Percentiles rank a stretch among this genome's conserved stretches.
Evolutionary conservation across 2,797 vertebrate species (phyloP).

Genomic region (Notolepis coatsorum): DNA sequence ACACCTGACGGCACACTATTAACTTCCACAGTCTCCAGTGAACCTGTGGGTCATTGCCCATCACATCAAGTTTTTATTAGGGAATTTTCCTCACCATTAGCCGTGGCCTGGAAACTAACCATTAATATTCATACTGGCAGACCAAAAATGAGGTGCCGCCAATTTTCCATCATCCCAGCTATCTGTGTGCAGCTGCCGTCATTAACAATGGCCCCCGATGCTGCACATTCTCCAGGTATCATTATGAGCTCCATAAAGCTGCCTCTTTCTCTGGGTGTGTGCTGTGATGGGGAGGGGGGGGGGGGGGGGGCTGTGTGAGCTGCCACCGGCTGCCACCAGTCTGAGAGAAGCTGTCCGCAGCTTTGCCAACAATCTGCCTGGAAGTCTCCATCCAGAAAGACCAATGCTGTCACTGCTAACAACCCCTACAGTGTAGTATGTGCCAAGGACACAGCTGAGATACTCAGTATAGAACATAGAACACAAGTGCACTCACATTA

Average conservation of each 20-base stretch:
- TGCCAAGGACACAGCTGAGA: slow-evolving; percentile 73
- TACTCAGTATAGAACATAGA: slow-evolving; percentile 20
- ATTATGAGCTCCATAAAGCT: slow-evolving; percentile 73
- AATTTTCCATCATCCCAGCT: slow-evolving; percentile 81
- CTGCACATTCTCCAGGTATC: slow-evolving; percentile 70
- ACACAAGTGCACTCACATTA: slow-evolving; percentile 51
- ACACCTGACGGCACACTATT: slow-evolving; percentile 86
- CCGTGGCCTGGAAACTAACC: slow-evolving; percentile 80
- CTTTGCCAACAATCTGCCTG: slow-evolving; percentile 74
- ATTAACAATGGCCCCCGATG: slow-evolving; percentile 69
- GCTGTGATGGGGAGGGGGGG: slow-evolving; percentile 56
- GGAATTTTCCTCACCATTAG: slow-evolving; percentile 89
- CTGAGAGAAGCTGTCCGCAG: slow-evolving; percentile 56
- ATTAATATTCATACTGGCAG: slow-evolving; percentile 85
- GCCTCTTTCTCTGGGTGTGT: slow-evolving; percentile 40
- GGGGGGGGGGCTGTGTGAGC: slow-evolving; percentile 47
- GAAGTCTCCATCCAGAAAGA: slow-evolving; percentile 69
- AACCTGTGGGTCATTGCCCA: slow-evolving; percentile 84
- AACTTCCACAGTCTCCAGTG: slow-evolving; percentile 85
- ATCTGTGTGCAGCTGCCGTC: slow-evolving; percentile 72
- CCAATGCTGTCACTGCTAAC: slow-evolving; percentile 69
- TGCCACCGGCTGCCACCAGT: slow-evolving; percentile 63
- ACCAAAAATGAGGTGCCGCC: slow-evolving; percentile 77
- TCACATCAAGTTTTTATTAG: slow-evolving; percentile 89
- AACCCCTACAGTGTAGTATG: slow-evolving; percentile 65